Percentiles rank a stretch among this genome's conserved stretches.
These are phyloP conservation scores for Rutpela maculata DNA, from an alignment of 2,888 invertebrate genomes.

Conservation along the genomic window DNA sequence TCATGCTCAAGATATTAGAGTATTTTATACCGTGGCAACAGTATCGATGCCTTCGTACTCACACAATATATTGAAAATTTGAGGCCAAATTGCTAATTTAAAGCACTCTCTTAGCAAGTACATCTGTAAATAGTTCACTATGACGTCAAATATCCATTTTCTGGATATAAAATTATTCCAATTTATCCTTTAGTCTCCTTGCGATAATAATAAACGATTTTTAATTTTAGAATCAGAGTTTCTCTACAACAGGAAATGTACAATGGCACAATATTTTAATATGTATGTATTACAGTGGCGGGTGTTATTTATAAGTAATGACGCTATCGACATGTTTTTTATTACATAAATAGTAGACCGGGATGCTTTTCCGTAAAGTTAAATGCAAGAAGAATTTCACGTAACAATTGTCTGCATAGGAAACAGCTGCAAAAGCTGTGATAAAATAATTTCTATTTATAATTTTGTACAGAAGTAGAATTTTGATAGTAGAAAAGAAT, in stretches of 20 bases:
- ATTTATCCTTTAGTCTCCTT: neutral
- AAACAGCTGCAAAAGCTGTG: too few species aligned
- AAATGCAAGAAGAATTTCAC: too few species aligned
- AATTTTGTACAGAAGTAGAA: too few species aligned
- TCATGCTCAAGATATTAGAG: too few species aligned
- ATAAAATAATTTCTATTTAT: too few species aligned
- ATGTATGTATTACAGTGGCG: neutral
- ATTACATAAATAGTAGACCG: too few species aligned
- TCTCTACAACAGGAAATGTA: neutral
- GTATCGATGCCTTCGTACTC: neutral
- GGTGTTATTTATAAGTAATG: too few species aligned
- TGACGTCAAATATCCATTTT: constrained; percentile 7
- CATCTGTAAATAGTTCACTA: neutral
- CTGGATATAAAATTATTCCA: constrained; percentile 1
- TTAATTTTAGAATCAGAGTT: neutral
- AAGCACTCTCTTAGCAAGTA: neutral
- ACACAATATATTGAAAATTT: neutral
- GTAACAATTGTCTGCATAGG: too few species aligned
- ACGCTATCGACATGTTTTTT: too few species aligned
- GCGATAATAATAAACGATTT: neutral
- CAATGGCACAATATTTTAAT: neutral
- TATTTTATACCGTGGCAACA: too few species aligned
- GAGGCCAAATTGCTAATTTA: neutral
- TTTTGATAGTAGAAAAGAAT: too few species aligned
- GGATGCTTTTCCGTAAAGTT: too few species aligned